Evolutionary conservation across 1,140 invertebrate species (phyloP).

Genomic region (Scaptomyza montana): DNA sequence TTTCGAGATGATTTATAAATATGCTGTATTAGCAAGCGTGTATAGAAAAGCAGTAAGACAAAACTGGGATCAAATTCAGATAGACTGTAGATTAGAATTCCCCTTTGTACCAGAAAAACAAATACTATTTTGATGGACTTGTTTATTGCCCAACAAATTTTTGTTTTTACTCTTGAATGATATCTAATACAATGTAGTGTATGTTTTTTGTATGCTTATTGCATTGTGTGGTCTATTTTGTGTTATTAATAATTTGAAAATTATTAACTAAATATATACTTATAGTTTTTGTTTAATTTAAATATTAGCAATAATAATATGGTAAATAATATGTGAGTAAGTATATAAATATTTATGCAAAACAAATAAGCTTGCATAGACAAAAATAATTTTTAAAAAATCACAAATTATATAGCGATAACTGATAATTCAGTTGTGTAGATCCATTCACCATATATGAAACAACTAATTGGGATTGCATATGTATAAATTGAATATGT

Average conservation of each 20-base stretch:
- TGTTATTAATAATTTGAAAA: neutral
- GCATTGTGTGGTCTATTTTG: slow-evolving; percentile 60
- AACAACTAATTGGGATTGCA: neutral
- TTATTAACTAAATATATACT: slow-evolving; percentile 40
- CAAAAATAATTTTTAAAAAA: slow-evolving; percentile 21
- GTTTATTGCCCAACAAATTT: slow-evolving; percentile 66
- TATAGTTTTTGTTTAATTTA: slow-evolving; percentile 2
- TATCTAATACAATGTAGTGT: slow-evolving; percentile 56
- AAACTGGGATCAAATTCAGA: no score
- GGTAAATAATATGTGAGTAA: slow-evolving; percentile 23
- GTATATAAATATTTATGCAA: slow-evolving; percentile 48
- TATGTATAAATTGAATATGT: slow-evolving; percentile 12
- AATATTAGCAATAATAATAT: slow-evolving; percentile 33
- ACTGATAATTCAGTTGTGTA: no score
- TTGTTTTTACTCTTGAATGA: slow-evolving; percentile 60
- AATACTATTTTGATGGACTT: slow-evolving; percentile 1
- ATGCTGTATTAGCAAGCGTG: no score
- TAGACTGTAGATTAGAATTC: no score
- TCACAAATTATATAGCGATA: neutral
- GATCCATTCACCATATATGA: neutral
- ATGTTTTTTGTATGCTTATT: slow-evolving; percentile 2
- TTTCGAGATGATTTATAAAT: no score
- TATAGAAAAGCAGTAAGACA: no score
- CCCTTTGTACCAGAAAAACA: neutral
- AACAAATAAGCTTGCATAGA: neutral